These are phyloP conservation scores for Calyptommatus sinebrachiatus DNA, from an alignment of 2,113 vertebrate species.

Conservation along the genomic window DNA sequence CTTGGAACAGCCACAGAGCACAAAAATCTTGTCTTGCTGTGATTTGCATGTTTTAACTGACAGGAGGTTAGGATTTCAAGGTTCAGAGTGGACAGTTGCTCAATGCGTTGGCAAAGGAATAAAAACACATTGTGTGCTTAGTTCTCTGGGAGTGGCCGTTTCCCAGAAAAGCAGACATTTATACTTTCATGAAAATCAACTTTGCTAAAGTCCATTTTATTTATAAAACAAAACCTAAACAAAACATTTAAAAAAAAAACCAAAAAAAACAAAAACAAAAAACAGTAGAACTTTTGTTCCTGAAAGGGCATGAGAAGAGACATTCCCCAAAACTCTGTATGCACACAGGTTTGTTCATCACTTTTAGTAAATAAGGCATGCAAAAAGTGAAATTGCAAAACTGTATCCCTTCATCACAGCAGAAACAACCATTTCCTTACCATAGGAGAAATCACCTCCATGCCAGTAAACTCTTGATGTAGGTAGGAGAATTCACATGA, in stretches of 20 bases:
- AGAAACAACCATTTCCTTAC: background rate
- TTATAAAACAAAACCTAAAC: background rate
- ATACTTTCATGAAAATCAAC: no score
- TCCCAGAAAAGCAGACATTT: background rate
- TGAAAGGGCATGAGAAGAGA: no score
- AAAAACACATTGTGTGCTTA: background rate
- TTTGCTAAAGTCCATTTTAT: background rate
- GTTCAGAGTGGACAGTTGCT: accelerated
- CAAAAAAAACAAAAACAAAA: no score
- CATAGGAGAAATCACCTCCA: background rate
- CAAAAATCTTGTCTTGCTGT: accelerated
- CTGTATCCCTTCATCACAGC: background rate
- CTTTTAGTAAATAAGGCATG: background rate
- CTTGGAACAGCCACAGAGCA: accelerated
- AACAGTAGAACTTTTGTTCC: background rate
- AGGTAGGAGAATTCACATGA: no score
- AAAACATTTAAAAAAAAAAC: no score
- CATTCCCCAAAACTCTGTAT: no score
- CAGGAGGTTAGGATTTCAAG: accelerated
- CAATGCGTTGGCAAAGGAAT: background rate
- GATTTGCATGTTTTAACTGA: accelerated
- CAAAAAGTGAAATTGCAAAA: background rate
- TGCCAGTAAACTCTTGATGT: background rate
- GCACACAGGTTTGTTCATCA: no score
- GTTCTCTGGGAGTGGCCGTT: background rate